A percentile compares a stretch with the other conserved stretches of the same genome.
phyloP scores from a whole-genome alignment of 2,888 invertebrate genomes.

The Adelphocoris suturalis region DNA sequence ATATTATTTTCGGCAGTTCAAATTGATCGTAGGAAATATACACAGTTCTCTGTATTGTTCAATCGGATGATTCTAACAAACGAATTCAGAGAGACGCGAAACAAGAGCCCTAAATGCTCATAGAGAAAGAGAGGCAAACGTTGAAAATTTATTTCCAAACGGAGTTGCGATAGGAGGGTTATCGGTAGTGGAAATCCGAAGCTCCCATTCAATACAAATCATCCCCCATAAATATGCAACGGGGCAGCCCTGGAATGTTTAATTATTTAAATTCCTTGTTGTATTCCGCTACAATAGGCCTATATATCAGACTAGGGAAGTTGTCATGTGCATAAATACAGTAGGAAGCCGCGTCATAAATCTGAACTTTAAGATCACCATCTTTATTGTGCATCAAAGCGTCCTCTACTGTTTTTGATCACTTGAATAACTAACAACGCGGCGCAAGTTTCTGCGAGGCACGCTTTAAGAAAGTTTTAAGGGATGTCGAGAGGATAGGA shows the following conservation, averaged over 20 bases:
- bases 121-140: constrained; percentile 38
- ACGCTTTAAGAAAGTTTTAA: no score
- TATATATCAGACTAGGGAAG: constrained; percentile 72
- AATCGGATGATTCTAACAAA: neutral
- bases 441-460: neutral
- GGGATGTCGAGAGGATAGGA: no score
- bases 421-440: constrained; percentile 27
- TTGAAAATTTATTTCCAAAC: constrained; percentile 66
- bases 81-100: neutral
- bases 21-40: neutral
- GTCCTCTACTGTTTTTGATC: constrained; percentile 38
- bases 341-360: constrained; percentile 64
- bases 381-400: constrained; percentile 57
- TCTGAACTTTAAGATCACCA: constrained; percentile 66
- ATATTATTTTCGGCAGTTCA: neutral
- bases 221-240: constrained; percentile 73
- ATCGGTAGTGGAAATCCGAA: constrained; percentile 71
- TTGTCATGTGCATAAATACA: constrained; percentile 73
- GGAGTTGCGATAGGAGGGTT: constrained; percentile 63
- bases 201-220: constrained; percentile 72
- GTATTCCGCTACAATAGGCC: constrained; percentile 72
- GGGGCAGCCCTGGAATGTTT: constrained; percentile 71
- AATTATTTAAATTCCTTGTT: constrained; percentile 73
- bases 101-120: constrained; percentile 41
- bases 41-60: neutral